Evolutionary conservation across 92 coral and sea anemone species (phyloP).

Genomic region (Zoanthus sansibaricus): DNA sequence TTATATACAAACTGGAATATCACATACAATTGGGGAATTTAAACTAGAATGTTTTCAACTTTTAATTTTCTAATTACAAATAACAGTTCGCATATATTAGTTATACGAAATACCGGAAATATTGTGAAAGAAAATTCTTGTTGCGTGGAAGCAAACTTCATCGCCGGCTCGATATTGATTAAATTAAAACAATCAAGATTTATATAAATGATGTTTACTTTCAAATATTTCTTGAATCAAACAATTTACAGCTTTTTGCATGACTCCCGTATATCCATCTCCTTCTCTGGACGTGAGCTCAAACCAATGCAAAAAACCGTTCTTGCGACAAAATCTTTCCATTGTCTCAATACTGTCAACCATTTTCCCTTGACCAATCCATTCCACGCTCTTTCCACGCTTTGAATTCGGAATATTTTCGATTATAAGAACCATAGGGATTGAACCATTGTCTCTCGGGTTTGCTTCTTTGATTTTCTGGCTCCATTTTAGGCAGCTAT

Average conservation of each 20-base stretch:
- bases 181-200: slow-evolving; percentile 27
- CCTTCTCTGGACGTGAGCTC: slow-evolving; percentile 81
- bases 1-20: no score
- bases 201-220: slow-evolving; percentile 50
- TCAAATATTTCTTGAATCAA: slow-evolving; percentile 78
- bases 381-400: slow-evolving; percentile 81
- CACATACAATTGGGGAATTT: no score
- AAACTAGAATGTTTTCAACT: no score
- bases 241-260: slow-evolving; percentile 83
- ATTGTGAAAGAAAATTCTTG: neutral
- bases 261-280: slow-evolving; percentile 80
- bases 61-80: no score
- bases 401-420: slow-evolving; percentile 89
- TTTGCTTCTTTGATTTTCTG: slow-evolving; percentile 89
- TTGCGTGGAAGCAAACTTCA: neutral
- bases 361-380: slow-evolving; percentile 87
- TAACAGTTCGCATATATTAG: no score
- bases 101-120: neutral
- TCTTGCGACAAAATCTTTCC: slow-evolving; percentile 80
- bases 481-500: slow-evolving; percentile 83
- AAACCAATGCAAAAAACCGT: slow-evolving; percentile 87
- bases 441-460: slow-evolving; percentile 54
- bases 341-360: slow-evolving; percentile 72
- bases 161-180: neutral
- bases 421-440: slow-evolving; percentile 88